Base-by-base conservation (phyloP, 2,113 vertebrate species). In the Chiloscyllium plagiosum region DNA sequence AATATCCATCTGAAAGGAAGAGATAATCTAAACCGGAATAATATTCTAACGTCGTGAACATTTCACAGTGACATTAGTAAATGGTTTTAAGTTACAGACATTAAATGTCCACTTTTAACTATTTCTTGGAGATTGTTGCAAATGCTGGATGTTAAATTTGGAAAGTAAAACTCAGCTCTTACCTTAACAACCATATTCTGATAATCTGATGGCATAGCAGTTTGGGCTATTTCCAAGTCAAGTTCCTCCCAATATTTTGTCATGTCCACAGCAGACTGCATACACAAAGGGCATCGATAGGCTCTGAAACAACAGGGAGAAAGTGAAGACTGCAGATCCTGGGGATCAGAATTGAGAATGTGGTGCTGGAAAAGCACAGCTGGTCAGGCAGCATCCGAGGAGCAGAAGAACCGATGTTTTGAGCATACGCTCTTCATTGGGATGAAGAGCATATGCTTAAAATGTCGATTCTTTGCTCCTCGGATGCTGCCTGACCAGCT, bases 271-370 rank as follows among this genome's bases (percentile, higher is more conserved):
- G 97, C 98, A 0, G 99, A 99, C 95, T 98, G 98, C 98, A 99
- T 99, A 96, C 99, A 99, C 78, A 99, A 96, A 0, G 99, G 99
- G 96, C 99, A 99, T 94, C 99, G 97, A 97, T 99, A 99, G 10
- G 97, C 98, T 96, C 99, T 99, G 97, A 19, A 29, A 96, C 83
- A 8, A 61, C 65, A 86, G 66, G 42, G 42, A 1, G 42, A 47
- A 47, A 47, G 42, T 47, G 42, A 47, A 1, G 42, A 1, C 42
- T 47, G 42, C 42, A 47, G 42, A 47, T 47, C 0, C 42, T 47
- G 42, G 42, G 1, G 42, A 47, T 47, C 42, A 47, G 42, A 47
- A 47, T 47, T 47, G 42, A 47, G 42, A 47, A 47, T 47, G 42
- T 47, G 42, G 42, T 47, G 42, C 42, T 47, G 42, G 42, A 47